Evolutionary conservation across 2,888 invertebrate species (phyloP), one percentile per base, ranked within the genome.

Genomic region (Limnephilus lunatus): DNA sequence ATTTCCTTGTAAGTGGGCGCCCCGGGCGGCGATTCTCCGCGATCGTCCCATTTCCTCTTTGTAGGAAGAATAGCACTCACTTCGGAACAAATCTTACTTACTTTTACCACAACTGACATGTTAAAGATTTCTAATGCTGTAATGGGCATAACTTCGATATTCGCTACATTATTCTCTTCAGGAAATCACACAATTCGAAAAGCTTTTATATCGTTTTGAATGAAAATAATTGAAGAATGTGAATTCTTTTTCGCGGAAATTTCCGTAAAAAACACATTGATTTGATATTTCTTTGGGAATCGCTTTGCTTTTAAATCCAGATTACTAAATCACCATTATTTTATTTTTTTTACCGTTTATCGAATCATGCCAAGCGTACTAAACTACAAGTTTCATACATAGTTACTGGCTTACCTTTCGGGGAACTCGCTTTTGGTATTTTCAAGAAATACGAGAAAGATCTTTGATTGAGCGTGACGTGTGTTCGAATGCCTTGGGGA

Each of bases 11-110:
- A 87, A 48, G 87, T 31, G 35, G 87, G 31, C n/a, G 87, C 87
- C 68, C 15, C 87, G 87, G 87, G 87, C 87, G 19, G 68, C 87
- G n/a, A 86, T 86, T 86, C 68, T 14, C 87, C 87, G 19, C 87
- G 15, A 48, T 14, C 87, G 68, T 15, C 32, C 53, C 32, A 30
- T 15, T 82, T 35, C 32, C 87, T 32, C 31, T 53, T 31, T 25
- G 7, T 32, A 9, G 68, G 11, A n/a, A 53, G 30, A 15, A 31
- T 32, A 30, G 31, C 85, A 39, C 35, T 31, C 83, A 32, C 39
- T 82, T 83, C 35, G 83, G 35, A 35, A 83, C 83, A 83, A 31
- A 32, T 83, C 83, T 83, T 39, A 83, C 83, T 83, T 35, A 35
- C 31, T 83, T 39, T 83, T 83, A 32, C 35, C 35, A n/a, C 83